Conservation (phyloP, 2,888 invertebrate species). For the Fragum whitleyi region DNA sequence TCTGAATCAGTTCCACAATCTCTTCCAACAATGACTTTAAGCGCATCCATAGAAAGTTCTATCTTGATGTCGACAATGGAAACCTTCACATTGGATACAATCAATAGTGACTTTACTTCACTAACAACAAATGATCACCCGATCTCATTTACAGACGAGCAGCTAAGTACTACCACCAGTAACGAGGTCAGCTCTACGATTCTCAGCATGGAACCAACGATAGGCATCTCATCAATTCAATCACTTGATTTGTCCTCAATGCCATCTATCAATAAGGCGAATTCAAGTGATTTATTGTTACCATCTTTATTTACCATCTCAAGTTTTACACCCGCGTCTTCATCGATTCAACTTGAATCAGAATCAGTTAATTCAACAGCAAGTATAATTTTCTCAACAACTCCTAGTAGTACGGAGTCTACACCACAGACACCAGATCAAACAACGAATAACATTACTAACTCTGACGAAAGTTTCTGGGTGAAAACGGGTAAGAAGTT, state of each 20-base stretch:
- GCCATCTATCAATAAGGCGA: neutral
- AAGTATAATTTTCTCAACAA: neutral
- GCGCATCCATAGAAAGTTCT: too few species aligned
- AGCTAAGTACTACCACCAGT: too few species aligned
- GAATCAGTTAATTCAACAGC: neutral
- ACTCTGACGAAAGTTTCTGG: constrained; percentile 58
- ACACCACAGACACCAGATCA: constrained; percentile 30
- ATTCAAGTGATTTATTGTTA: neutral
- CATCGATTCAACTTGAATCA: neutral
- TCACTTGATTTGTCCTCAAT: neutral
- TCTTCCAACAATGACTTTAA: too few species aligned
- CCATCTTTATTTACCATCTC: neutral
- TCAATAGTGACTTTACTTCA: too few species aligned
- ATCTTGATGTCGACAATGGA: too few species aligned
- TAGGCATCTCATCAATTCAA: neutral
- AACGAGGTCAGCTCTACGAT: too few species aligned
- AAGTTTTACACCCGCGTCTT: neutral
- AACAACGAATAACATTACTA: constrained; percentile 52
- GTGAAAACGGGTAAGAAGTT: constrained; percentile 69
- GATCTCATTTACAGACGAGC: too few species aligned
- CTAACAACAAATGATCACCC: too few species aligned
- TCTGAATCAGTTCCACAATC: too few species aligned
- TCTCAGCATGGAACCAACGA: too few species aligned
- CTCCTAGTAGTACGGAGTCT: constrained; percentile 32
- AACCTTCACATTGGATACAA: too few species aligned